phyloP scores from a whole-genome alignment of 2,797 vertebrate genomes.

The Odontamblyopus rebecca region DNA sequence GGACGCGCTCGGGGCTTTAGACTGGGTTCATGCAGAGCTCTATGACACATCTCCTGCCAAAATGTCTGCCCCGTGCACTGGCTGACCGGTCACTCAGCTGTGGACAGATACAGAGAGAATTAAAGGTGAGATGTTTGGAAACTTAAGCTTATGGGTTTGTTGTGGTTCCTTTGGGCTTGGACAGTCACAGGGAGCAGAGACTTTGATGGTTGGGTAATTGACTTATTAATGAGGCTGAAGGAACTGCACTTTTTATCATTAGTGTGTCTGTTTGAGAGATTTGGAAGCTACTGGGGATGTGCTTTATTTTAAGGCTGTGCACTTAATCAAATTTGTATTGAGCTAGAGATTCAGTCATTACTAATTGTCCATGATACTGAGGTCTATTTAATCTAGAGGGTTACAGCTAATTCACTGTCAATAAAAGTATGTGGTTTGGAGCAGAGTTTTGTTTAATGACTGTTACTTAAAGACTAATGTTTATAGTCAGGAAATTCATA shows the following conservation, averaged over 20 bases:
- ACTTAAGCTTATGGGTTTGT: constrained; percentile 20
- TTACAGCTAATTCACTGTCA: too few relatives aligned
- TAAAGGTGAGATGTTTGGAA: neutral
- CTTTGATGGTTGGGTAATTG: neutral
- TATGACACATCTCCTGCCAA: constrained; percentile 61
- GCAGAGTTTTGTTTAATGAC: too few relatives aligned
- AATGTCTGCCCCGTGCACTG: constrained; percentile 17
- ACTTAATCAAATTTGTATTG: too few relatives aligned
- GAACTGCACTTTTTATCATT: neutral
- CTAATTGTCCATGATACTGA: too few relatives aligned
- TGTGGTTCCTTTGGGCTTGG: constrained; percentile 10
- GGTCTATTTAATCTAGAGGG: too few relatives aligned
- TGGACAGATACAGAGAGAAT: constrained; percentile 6
- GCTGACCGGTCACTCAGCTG: neutral
- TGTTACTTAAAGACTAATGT: too few relatives aligned
- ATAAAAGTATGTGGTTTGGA: too few relatives aligned
- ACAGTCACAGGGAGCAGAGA: constrained; percentile 20
- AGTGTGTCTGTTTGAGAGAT: neutral
- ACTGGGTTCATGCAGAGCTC: constrained; percentile 16
- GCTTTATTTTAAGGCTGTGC: neutral
- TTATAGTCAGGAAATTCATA: too few relatives aligned
- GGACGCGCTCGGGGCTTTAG: constrained; percentile 36
- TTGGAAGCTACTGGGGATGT: neutral
- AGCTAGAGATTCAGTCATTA: too few relatives aligned
- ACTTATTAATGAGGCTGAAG: constrained; percentile 6